Evolutionary conservation across 2,888 invertebrate species (phyloP).

Genomic region (Bombyx huttoni): DNA sequence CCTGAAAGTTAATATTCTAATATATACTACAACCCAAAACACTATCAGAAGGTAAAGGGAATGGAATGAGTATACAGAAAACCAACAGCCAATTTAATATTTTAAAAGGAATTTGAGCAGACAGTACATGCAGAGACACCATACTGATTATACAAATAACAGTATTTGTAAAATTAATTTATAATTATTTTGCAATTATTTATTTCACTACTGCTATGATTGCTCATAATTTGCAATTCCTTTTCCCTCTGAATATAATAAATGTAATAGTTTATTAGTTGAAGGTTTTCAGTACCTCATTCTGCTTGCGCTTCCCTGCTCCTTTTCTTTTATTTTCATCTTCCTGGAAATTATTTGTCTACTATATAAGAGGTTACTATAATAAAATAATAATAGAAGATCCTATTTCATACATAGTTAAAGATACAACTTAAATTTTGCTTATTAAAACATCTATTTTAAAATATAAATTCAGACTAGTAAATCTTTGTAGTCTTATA

Average conservation of each 20-base stretch:
- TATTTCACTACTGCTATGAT: slow-evolving; percentile 14
- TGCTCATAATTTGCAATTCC: slow-evolving; percentile 34
- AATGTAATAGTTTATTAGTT: slow-evolving; percentile 39
- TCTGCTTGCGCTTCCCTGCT: slow-evolving; percentile 66
- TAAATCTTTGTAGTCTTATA: too few relatives aligned
- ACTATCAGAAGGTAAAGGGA: slow-evolving; percentile 63
- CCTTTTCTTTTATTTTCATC: slow-evolving; percentile 70
- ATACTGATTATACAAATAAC: background rate
- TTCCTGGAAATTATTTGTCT: slow-evolving; percentile 65
- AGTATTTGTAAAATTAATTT: background rate
- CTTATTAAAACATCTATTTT: background rate
- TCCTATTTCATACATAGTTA: too few relatives aligned
- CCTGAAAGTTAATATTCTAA: background rate
- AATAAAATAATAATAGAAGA: background rate
- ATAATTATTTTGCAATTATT: background rate
- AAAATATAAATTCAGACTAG: too few relatives aligned
- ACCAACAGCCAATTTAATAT: slow-evolving; percentile 53
- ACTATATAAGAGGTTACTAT: slow-evolving; percentile 22
- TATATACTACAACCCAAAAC: slow-evolving; percentile 5
- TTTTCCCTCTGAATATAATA: slow-evolving; percentile 50
- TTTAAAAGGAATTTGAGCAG: background rate
- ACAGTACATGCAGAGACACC: background rate
- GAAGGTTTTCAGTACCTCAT: slow-evolving; percentile 73
- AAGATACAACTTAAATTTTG: too few relatives aligned
- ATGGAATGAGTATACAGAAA: slow-evolving; percentile 61